phyloP scores from a whole-genome alignment of 92 coral and sea anemone species.

The Epizoanthus rinbou region DNA sequence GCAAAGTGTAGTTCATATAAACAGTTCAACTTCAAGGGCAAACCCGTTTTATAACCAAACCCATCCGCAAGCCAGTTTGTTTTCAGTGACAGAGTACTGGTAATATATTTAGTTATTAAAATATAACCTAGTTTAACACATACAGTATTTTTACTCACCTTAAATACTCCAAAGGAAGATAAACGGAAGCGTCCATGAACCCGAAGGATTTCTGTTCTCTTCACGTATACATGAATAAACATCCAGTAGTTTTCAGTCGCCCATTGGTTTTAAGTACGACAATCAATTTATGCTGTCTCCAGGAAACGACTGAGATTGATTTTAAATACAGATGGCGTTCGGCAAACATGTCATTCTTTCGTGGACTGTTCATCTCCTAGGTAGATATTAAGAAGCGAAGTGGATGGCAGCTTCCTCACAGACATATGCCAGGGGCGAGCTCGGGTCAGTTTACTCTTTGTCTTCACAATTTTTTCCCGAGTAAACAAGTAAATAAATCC shows the following conservation, averaged over 20 bases:
- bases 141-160: neutral
- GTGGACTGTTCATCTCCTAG: conserved; percentile 4
- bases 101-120: neutral
- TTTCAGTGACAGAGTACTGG: no score
- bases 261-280: conserved; percentile 4
- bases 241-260: neutral
- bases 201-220: neutral
- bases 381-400: neutral
- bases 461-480: no score
- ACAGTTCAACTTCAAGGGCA: neutral
- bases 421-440: no score
- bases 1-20: neutral
- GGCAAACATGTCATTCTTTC: conserved; percentile 34
- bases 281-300: conserved; percentile 12
- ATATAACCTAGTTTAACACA: neutral
- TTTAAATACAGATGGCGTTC: conserved; percentile 18
- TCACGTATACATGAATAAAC: neutral
- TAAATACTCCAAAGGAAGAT: neutral
- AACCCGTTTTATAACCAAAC: neutral
- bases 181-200: neutral
- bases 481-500: no score
- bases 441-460: no score
- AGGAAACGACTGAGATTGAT: neutral
- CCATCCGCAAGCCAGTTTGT: no score
- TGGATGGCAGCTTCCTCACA: no score